Evolutionary conservation across 2,113 vertebrate species (phyloP), one percentile per base, ranked within the genome.

Genomic region (Ia io): DNA sequence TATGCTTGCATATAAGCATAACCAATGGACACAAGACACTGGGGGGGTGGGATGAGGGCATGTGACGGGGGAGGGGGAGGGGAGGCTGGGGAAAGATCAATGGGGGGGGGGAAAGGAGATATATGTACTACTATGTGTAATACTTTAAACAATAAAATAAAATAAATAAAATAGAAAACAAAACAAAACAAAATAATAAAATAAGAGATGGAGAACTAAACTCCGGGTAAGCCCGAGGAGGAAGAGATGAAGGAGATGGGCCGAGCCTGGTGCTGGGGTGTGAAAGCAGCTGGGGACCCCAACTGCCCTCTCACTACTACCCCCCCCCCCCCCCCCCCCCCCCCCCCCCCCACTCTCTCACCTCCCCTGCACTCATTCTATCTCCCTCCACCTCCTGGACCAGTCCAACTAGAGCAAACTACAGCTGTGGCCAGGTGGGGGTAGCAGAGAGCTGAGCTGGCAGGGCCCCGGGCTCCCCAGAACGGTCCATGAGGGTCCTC

Each of bases 381-480:
- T 18, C 51, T 32, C 28, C 32, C 32, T 63, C 63, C 49, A 6
- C 51, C 51, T 53, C 51, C 51, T 7, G 6, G 17, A 49, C 47
- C 47, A 53, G 51, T 6, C 16, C 17, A 18, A 6, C 51, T 13
- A 13, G 22, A 22, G 47, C 37, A 2, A 53, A 9, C 23, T 23
- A 0, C 20, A 22, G 56, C 56, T 9, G 56, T 1, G 5, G 51
- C 95, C 96, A 95, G 76, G 37, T n/a, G 96, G 51, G 93, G 93
- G 88, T 93, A 97, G 96, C 96, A 97, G 88, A 95, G 94, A 71
- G 74, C 92, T 56, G 51, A 67, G 42, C 32, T 6, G 9, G 30
- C 20, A 4, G 70, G 37, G 0, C 40, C 8, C 1, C 0, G 20
- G 12, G 16, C 47, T n/a, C 47, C 37, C 25, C n/a, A 35, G 56